These are phyloP conservation scores for Coenonympha glycerion DNA, from an alignment of 2,888 invertebrate genomes.

Conservation along the genomic window DNA sequence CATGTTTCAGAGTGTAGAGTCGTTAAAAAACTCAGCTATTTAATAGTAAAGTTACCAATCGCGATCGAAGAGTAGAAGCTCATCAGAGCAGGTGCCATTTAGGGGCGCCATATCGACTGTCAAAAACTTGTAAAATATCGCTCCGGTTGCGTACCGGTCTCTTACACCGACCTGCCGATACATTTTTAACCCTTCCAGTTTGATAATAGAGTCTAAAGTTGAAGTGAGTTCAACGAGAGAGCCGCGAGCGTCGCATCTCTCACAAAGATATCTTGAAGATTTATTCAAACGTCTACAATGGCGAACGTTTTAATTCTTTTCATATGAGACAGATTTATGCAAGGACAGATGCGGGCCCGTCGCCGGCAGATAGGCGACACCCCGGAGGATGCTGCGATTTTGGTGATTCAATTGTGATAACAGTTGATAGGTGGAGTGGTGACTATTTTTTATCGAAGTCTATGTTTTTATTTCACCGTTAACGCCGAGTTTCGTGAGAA, in stretches of 20 bases:
- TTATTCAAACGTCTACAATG: constrained; percentile 72
- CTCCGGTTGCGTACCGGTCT: constrained; percentile 34
- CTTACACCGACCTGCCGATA: background rate
- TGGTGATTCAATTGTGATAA: background rate
- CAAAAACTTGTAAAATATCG: constrained; percentile 83
- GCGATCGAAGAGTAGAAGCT: constrained; percentile 31
- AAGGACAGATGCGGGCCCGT: constrained; percentile 64
- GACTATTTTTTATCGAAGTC: too few species aligned
- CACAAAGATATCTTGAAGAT: constrained; percentile 73
- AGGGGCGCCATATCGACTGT: constrained; percentile 78
- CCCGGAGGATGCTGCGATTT: constrained; percentile 35
- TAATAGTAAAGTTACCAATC: constrained; percentile 26
- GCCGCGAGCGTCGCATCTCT: constrained; percentile 64
- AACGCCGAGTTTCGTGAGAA: too few species aligned
- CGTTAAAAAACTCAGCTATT: background rate
- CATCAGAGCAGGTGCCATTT: constrained; percentile 65
- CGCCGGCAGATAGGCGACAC: constrained; percentile 54
- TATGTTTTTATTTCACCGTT: too few species aligned
- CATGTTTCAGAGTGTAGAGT: too few species aligned
- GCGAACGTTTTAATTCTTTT: constrained; percentile 75
- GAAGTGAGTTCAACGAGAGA: constrained; percentile 40
- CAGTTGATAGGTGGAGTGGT: too few species aligned
- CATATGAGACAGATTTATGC: constrained; percentile 74
- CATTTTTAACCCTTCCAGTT: background rate
- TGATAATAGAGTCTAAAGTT: background rate